Base-by-base conservation (phyloP, 2,113 vertebrate genomes). In the Pedionomus torquatus region DNA sequence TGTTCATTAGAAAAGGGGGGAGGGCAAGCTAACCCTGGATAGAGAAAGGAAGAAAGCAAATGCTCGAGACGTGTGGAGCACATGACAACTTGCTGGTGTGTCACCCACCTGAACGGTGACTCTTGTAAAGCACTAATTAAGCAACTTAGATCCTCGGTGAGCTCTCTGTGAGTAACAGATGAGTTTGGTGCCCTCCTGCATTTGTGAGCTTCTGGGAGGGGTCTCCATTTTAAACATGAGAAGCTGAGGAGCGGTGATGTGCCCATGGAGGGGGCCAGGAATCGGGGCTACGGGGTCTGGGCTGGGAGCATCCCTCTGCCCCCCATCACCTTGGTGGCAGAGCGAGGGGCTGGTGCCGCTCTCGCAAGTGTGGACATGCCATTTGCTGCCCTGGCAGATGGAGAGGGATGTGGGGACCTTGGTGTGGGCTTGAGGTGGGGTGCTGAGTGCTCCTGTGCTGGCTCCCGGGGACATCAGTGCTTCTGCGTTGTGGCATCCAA, bases 151-250 rank as follows among this genome's bases (percentile, higher is more conserved):
- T 92, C 80, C 91, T 52, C 25, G 8, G 55, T 84, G 78, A 90
- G 87, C 87, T 78, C 84, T 76, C 39, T 68, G 92, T 86, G 95
- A 94, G 94, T 95, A 94, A 89, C 18, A 65, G 51, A 75, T 58
- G 95, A 90, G 69, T 15, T 66, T 8, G 0, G 65, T 63, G 65
- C 52, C 55, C 58, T 90, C 84, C 72, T 51, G 85, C 35, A 0
- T 95, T 90, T 87, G 90, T 35, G 80, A 94, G 96, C 95, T 96
- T 79, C 82, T 26, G 95, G 95, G 93, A 97, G 95, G 63, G 77
- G 51, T 61, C 93, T 89, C 0, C 5, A 44, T 1, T 65, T n/a
- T 9, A 18, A 30, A 5, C 0, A 1, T 51, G 83, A 54, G 83
- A 71, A 46, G 77, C 24, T 11, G 64, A 30, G 25, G 69, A 37